phyloP scores from a whole-genome alignment of 2,113 vertebrate species.

The Bolborhynchus lineola region DNA sequence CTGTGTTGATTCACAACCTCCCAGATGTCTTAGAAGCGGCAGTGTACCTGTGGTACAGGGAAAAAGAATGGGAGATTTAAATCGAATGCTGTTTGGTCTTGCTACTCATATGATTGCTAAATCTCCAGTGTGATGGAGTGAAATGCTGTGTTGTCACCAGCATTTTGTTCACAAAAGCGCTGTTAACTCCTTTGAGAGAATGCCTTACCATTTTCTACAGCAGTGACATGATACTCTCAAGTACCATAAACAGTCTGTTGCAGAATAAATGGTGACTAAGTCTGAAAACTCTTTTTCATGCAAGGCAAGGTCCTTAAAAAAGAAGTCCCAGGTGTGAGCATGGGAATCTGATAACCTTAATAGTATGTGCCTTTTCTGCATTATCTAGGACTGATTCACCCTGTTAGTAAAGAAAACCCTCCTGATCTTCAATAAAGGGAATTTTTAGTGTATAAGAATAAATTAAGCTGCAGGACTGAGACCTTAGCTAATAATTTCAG shows the following conservation, averaged over 20 bases:
- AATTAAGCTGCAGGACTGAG: background rate
- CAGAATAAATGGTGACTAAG: background rate
- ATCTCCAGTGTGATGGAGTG: background rate
- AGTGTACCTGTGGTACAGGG: conserved; percentile 53
- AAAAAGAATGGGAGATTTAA: conserved; percentile 73
- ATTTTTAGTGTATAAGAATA: background rate
- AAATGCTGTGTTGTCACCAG: background rate
- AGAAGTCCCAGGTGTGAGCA: background rate
- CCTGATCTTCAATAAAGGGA: background rate
- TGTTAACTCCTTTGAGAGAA: conserved; percentile 3
- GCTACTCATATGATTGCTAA: background rate
- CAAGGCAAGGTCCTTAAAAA: background rate
- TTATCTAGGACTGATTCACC: background rate
- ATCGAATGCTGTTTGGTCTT: background rate
- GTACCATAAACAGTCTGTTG: background rate
- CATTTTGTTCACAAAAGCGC: background rate
- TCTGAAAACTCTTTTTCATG: background rate
- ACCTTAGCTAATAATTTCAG: background rate
- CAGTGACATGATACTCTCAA: background rate
- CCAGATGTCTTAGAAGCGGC: conserved; percentile 47
- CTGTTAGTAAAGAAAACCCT: background rate
- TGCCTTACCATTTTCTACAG: background rate
- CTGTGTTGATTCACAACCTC: conserved; percentile 68
- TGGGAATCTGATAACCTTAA: background rate
- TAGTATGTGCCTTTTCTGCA: background rate